Conservation (phyloP, 2,888 invertebrate genomes). For the Hylaea fasciaria region DNA sequence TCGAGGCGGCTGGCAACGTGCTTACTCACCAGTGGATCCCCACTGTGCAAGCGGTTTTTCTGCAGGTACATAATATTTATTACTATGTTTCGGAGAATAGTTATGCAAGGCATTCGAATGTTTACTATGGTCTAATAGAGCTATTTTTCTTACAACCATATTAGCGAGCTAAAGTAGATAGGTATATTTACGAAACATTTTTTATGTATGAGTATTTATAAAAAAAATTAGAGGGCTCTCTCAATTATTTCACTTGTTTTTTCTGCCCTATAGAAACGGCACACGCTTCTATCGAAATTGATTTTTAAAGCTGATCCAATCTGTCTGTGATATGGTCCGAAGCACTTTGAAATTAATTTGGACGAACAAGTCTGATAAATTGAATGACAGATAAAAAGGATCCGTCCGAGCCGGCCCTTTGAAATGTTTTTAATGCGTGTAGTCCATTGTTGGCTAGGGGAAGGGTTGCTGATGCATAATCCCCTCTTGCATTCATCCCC, state of each 20-base stretch:
- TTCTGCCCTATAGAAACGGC: too few species aligned
- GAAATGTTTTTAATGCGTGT: conserved; percentile 25
- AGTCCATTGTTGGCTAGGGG: conserved; percentile 17
- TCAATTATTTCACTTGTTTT: too few species aligned
- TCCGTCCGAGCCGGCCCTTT: conserved; percentile 17
- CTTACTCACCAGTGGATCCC: conserved; percentile 87
- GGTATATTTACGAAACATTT: too few species aligned
- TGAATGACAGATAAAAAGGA: conserved; percentile 24
- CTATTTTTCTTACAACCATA: too few species aligned
- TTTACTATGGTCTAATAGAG: too few species aligned
- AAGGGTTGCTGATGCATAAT: conserved; percentile 16
- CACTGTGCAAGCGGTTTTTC: conserved; percentile 86
- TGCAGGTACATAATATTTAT: conserved; percentile 71
- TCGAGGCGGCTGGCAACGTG: conserved; percentile 88
- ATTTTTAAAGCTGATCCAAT: conserved; percentile 10
- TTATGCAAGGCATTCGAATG: too few species aligned
- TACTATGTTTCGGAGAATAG: too few species aligned
- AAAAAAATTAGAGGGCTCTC: too few species aligned
- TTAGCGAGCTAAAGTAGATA: too few species aligned
- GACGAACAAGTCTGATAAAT: conserved; percentile 18
- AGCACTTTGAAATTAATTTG: conserved; percentile 29
- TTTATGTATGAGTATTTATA: too few species aligned
- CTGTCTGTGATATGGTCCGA: conserved; percentile 12
- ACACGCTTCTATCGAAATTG: background rate
- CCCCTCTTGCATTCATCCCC: conserved; percentile 2